Base-by-base conservation (phyloP, 2,113 vertebrate species). In the Hystrix cristata region DNA sequence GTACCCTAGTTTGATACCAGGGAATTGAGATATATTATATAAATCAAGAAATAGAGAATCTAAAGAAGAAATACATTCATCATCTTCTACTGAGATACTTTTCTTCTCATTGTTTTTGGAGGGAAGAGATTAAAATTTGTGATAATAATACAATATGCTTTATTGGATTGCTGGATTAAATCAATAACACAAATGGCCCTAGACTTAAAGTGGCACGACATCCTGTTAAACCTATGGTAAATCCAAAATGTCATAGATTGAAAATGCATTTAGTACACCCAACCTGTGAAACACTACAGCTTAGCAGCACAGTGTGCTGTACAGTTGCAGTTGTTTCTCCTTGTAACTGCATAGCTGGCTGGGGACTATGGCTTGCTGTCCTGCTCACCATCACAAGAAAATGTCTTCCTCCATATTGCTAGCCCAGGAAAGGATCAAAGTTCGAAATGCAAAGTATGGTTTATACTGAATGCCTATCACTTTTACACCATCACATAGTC, bases 151-250 rank as follows among this genome's bases (percentile, higher is more conserved):
- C 31, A 81, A 59, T 53, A 87, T 38, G 31, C 38, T 59, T 91
- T 62, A 90, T 64, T 81, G 55, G 51, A 15, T 60, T 96, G 55
- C 69, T 95, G 29, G 14, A 76, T 89, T 89, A 87, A 95, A 71
- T 82, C 48, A 46, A 29, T 71, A 72, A 46, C 5, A 15, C 34
- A 34, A 13, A 72, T 43, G 31, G 3, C 9, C 59, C 34, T 74
- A 13, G 2, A 34, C 31, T 43, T 51, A 34, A 7, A 15, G 21
- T 76, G 67, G 19, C 13, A 15, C 18, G 16, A 46, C 51, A 65
- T 82, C 57, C 65, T 83, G 67, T 76, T 74, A 76, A 53, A 74
- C n/a, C 43, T 48, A n/a, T 0, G 27, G 46, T 10, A 74, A 82
- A 8, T 34, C 25, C 27, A 55, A 65, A 34, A 25, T 14, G 15